A percentile compares a stretch with the other conserved stretches of the same genome.
These are phyloP conservation scores for Sisyra terminalis DNA, from an alignment of 2,888 invertebrate genomes.

Conservation along the genomic window DNA sequence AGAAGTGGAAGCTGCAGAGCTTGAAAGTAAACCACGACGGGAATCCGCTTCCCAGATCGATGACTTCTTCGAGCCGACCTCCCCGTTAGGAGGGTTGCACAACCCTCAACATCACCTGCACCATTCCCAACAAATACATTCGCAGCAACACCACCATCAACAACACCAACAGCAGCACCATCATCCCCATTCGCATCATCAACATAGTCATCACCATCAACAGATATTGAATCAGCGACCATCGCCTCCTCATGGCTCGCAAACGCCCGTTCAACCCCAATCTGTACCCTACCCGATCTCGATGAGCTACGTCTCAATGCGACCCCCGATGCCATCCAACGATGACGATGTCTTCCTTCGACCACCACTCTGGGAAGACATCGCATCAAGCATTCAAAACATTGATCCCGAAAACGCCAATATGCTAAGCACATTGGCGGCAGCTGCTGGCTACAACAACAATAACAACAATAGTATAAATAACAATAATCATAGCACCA, in stretches of 20 bases:
- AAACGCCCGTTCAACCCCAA: constrained; percentile 16
- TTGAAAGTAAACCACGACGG: constrained; percentile 33
- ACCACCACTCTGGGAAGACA: constrained; percentile 83
- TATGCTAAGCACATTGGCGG: constrained; percentile 53
- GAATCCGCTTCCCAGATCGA: constrained; percentile 44
- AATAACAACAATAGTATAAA: constrained; percentile 3
- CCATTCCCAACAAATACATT: constrained; percentile 11
- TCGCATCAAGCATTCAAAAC: constrained; percentile 77
- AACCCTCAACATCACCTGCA: constrained; percentile 14
- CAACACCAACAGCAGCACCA: constrained; percentile 5
- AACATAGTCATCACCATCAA: constrained; percentile 9
- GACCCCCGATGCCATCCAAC: constrained; percentile 32
- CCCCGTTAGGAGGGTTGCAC: constrained; percentile 28
- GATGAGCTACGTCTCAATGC: constrained; percentile 36
- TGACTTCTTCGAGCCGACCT: constrained; percentile 47
- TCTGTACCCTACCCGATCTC: constrained; percentile 19
- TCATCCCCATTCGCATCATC: constrained; percentile 4
- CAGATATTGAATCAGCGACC: constrained; percentile 8
- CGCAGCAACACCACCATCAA: constrained; percentile 9
- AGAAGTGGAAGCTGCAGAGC: constrained; percentile 33
- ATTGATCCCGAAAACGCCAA: constrained; percentile 82
- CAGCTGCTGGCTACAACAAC: constrained; percentile 12
- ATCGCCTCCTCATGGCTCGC: constrained; percentile 13
- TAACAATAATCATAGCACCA: background rate
- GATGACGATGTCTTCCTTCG: constrained; percentile 77